phyloP scores from a whole-genome alignment of 2,113 vertebrate species.

The Nycticorax nycticorax region DNA sequence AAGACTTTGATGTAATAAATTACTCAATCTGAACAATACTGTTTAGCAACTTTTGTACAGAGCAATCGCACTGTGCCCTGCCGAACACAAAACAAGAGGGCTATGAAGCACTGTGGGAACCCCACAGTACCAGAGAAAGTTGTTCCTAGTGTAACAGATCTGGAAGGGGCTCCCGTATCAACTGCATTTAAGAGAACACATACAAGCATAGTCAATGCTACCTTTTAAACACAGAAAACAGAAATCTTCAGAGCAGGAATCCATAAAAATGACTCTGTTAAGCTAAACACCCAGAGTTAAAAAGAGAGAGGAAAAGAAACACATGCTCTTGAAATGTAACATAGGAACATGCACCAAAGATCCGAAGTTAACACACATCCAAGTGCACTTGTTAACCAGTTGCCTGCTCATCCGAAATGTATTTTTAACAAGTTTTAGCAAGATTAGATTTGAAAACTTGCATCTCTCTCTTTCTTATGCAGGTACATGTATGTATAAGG shows the following conservation, averaged over 20 bases:
- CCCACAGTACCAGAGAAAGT: background rate
- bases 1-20: background rate
- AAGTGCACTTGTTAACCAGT: constrained; percentile 13
- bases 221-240: constrained; percentile 4
- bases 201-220: background rate
- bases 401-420: background rate
- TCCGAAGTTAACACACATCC: constrained; percentile 36
- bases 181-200: background rate
- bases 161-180: background rate
- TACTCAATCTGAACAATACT: background rate
- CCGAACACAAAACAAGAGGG: background rate
- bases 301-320: background rate
- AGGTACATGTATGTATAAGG: background rate
- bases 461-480: background rate
- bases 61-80: background rate
- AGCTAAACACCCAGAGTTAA: background rate
- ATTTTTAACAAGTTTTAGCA: constrained; percentile 38
- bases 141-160: background rate
- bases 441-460: constrained; percentile 36
- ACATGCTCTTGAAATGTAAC: constrained; percentile 9
- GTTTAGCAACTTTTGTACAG: background rate
- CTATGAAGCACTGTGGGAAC: background rate
- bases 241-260: background rate
- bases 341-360: background rate
- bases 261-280: background rate